These are phyloP conservation scores for Lordiphosa collinella DNA, from an alignment of 1,140 invertebrate species.

Conservation along the genomic window DNA sequence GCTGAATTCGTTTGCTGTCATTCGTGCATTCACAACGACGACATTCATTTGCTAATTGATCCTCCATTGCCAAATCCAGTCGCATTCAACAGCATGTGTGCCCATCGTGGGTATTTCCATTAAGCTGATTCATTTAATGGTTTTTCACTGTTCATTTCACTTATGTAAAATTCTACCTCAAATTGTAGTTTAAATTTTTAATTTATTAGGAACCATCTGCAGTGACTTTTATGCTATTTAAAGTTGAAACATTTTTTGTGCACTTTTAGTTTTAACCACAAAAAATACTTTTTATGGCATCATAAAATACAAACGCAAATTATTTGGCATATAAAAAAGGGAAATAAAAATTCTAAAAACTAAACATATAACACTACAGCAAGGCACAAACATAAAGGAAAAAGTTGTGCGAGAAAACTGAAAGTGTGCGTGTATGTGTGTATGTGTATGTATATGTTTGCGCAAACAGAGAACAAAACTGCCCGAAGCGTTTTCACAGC, in stretches of 20 bases:
- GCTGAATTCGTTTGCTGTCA: neutral
- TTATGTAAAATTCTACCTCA: too few relatives aligned
- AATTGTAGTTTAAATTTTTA: too few relatives aligned
- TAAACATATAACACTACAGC: conserved; percentile 38
- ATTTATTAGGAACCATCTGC: neutral
- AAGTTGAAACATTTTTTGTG: conserved; percentile 7
- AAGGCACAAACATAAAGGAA: conserved; percentile 33
- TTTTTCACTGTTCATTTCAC: conserved; percentile 5
- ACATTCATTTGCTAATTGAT: conserved; percentile 50
- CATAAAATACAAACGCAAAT: conserved; percentile 43
- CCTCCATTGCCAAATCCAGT: conserved; percentile 15
- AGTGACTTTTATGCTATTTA: neutral
- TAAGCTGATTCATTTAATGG: neutral
- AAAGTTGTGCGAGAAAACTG: conserved; percentile 37
- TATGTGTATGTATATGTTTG: conserved; percentile 14
- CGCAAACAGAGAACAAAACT: conserved; percentile 57
- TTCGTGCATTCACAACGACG: conserved; percentile 22
- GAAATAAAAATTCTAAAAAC: conserved; percentile 24
- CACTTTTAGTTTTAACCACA: conserved; percentile 20
- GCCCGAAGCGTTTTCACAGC: conserved; percentile 74
- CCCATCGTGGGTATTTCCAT: conserved; percentile 3
- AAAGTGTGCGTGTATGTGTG: conserved; percentile 8
- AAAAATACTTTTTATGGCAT: conserved; percentile 27
- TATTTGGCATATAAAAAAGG: conserved; percentile 35
- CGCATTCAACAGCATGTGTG: neutral